Evolutionary conservation across 1,140 invertebrate genomes (phyloP).

Genomic region (Zaprionus capensis): DNA sequence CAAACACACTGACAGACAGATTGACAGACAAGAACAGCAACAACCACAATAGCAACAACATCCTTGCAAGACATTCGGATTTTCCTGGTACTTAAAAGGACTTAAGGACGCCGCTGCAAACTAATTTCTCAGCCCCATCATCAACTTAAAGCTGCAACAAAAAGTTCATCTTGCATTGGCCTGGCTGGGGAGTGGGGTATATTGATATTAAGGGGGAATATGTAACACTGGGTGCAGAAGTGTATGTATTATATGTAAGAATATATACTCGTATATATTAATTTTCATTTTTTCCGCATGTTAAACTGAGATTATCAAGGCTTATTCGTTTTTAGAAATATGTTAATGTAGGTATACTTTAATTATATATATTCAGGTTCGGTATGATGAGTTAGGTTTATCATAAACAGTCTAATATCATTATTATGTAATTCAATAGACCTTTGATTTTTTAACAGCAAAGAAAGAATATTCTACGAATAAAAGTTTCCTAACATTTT

Average conservation of each 20-base stretch:
- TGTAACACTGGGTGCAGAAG: neutral
- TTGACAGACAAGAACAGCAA: too few relatives aligned
- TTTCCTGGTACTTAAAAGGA: neutral
- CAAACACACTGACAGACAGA: too few relatives aligned
- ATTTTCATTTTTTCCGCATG: too few relatives aligned
- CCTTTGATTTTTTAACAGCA: too few relatives aligned
- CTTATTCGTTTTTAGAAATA: too few relatives aligned
- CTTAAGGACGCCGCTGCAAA: neutral
- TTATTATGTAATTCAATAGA: too few relatives aligned
- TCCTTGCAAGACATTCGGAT: neutral
- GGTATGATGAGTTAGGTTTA: too few relatives aligned
- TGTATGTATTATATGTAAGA: neutral
- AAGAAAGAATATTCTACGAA: too few relatives aligned
- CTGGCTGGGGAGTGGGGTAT: neutral
- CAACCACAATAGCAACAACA: neutral
- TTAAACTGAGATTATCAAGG: too few relatives aligned
- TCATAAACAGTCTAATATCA: too few relatives aligned
- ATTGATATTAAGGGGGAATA: conserved; percentile 8
- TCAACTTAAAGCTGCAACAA: neutral
- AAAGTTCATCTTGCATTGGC: neutral
- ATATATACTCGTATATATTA: neutral
- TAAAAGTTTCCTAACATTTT: neutral
- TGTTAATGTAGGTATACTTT: too few relatives aligned
- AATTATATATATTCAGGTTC: neutral
- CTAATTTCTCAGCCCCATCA: conserved; percentile 15